These are phyloP conservation scores for Ormyrus nitidulus DNA, from an alignment of 2,888 invertebrate species.

Conservation along the genomic window DNA sequence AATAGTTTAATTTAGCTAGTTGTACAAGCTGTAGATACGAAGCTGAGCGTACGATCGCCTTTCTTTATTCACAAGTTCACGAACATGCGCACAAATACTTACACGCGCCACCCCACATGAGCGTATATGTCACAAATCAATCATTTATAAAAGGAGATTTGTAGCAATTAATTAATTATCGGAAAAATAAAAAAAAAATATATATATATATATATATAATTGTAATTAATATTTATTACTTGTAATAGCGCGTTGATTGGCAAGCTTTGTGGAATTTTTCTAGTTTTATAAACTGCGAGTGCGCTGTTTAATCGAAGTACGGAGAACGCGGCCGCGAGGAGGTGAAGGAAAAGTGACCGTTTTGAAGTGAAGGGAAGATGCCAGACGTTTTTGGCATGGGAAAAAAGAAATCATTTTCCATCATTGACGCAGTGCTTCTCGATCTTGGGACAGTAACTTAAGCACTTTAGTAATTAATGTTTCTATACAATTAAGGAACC, in stretches of 20 bases:
- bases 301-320: too few relatives aligned
- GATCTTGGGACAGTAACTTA: conserved; percentile 42
- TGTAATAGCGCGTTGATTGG: neutral
- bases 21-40: conserved; percentile 61
- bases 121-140: neutral
- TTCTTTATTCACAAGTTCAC: conserved; percentile 23
- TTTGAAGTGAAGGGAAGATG: too few relatives aligned
- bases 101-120: conserved; percentile 9
- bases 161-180: neutral
- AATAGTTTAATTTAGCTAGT: conserved; percentile 59
- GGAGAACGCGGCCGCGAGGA: too few relatives aligned
- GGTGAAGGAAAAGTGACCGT: too few relatives aligned
- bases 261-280: neutral
- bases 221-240: too few relatives aligned
- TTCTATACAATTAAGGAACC: conserved; percentile 9
- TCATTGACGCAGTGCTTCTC: conserved; percentile 31
- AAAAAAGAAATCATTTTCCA: neutral
- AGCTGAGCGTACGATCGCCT: conserved; percentile 38
- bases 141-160: too few relatives aligned
- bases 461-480: conserved; percentile 42
- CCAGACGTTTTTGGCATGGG: too few relatives aligned
- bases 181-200: neutral
- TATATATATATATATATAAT: neutral
- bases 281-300: too few relatives aligned
- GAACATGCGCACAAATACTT: conserved; percentile 49